Base-by-base conservation (phyloP, 1,140 invertebrate genomes). In the Dinoponera quadriceps region DNA sequence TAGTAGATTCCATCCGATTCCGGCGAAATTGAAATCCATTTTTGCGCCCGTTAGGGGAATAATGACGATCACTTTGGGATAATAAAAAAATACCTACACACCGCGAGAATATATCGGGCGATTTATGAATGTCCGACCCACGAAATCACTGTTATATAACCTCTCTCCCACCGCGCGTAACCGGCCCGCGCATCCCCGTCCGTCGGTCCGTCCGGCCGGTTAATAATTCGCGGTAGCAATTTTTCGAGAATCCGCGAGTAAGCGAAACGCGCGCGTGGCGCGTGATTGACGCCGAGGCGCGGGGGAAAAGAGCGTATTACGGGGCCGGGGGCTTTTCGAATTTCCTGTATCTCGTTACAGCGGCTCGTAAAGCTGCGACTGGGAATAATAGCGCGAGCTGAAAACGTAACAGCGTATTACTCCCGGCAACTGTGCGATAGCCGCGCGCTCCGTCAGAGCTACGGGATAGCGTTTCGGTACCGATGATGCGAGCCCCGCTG, bases 321-420 rank as follows among this genome's bases (percentile, higher is more conserved):
- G 5, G 9, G 74, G 59, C 22, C 38, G 57, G 44, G 13, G 44
- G 48, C 55, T 83, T 85, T 65, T 20, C 65, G 44, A 87, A 87
- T 87, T 62, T 72, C 66, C 57, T 7, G 44, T 27, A 75, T 38
- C 66, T 72, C 74, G 80, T 87, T 87, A 87, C 54, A 69, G 27
- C 16, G 25, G 72, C 85, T 86, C 85, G 80, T 87, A 86, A 86
- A 87, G 59, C 72, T 66, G 51, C 73, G 49, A 44, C 51, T 71
- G 63, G 72, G 71, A 86, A 77, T 86, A 82, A 83, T 68, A 44
- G 51, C 54, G n/a, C 20, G 18, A 20, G 59, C 33, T 60, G 62
- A 72, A 77, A 83, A 49, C 68, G 51, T 69, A 87, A 71, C 69
- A 54, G 72, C 59, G 44, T 83, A 83, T 87, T 78, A 87, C 77